Conservation (phyloP, 2,113 vertebrate genomes). For the Megaceryle torquata region DNA sequence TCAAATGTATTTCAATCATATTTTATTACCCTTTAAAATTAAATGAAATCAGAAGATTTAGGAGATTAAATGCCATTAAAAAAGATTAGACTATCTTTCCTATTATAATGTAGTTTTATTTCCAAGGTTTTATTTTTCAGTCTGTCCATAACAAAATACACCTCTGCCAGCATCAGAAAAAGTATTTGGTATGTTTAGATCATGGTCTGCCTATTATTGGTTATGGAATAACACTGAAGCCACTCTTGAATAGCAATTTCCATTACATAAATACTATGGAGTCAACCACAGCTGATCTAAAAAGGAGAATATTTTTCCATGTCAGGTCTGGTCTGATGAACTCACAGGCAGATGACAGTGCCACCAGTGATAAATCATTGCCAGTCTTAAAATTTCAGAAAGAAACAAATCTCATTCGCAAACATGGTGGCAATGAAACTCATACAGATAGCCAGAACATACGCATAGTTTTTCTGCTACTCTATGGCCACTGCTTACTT, state of each 20-base stretch:
- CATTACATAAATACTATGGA: not conserved
- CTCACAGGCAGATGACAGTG: not conserved
- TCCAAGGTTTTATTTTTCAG: not conserved
- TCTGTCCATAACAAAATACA: not conserved
- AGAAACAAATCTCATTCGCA: not conserved
- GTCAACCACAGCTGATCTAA: not conserved
- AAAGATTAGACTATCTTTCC: not conserved
- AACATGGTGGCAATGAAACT: not conserved
- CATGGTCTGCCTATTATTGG: not conserved
- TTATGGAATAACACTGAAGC: not conserved
- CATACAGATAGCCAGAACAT: not conserved
- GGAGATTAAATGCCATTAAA: slow-evolving; percentile 38
- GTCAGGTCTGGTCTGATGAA: not conserved
- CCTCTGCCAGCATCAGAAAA: not conserved
- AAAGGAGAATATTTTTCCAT: not conserved
- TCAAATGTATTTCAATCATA: slow-evolving; percentile 38
- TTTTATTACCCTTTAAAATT: slow-evolving; percentile 59
- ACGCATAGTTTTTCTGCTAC: not conserved
- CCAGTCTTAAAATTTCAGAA: not conserved
- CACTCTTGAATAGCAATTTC: not conserved
- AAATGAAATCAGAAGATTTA: slow-evolving; percentile 57
- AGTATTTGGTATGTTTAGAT: not conserved
- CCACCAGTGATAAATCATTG: not conserved
- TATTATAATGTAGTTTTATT: not conserved
- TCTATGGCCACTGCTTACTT: not conserved